These are phyloP conservation scores for Neodon shergylaensis DNA, from an alignment of 2,113 vertebrate genomes.

Conservation along the genomic window DNA sequence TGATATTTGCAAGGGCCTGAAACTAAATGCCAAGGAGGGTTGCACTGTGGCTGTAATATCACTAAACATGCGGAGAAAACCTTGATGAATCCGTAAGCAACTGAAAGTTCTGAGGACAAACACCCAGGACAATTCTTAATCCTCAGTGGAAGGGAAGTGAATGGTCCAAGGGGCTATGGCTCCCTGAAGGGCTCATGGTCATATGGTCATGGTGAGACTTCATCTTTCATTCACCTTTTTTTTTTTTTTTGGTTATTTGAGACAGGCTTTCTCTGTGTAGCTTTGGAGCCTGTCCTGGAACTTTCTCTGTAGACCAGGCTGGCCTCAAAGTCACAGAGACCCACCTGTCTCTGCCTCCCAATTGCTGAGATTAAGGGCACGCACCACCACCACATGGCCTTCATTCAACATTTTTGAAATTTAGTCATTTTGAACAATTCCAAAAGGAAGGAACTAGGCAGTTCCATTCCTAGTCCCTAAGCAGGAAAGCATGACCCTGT, in stretches of 20 bases:
- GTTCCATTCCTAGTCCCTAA: background rate
- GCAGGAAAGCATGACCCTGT: background rate
- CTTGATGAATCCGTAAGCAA: background rate
- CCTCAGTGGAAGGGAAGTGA: accelerated
- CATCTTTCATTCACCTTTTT: background rate
- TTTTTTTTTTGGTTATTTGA: too few species aligned
- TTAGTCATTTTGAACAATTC: background rate
- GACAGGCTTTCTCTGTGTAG: too few species aligned
- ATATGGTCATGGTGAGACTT: too few species aligned
- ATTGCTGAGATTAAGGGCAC: too few species aligned
- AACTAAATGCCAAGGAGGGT: background rate
- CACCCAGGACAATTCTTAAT: accelerated
- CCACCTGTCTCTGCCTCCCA: too few species aligned
- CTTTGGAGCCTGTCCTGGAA: too few species aligned
- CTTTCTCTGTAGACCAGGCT: too few species aligned
- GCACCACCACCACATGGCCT: too few species aligned
- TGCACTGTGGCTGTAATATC: accelerated
- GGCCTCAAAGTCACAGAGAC: too few species aligned
- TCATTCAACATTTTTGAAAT: background rate
- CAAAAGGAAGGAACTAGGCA: background rate
- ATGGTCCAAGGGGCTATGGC: too few species aligned
- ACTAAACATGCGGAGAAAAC: accelerated
- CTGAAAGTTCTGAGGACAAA: background rate
- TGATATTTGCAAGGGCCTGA: background rate
- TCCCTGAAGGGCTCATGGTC: background rate